Percentiles rank a stretch among this genome's conserved stretches.
Evolutionary conservation across 2,888 invertebrate species (phyloP).

Genomic region (Yponomeuta cagnagella): DNA sequence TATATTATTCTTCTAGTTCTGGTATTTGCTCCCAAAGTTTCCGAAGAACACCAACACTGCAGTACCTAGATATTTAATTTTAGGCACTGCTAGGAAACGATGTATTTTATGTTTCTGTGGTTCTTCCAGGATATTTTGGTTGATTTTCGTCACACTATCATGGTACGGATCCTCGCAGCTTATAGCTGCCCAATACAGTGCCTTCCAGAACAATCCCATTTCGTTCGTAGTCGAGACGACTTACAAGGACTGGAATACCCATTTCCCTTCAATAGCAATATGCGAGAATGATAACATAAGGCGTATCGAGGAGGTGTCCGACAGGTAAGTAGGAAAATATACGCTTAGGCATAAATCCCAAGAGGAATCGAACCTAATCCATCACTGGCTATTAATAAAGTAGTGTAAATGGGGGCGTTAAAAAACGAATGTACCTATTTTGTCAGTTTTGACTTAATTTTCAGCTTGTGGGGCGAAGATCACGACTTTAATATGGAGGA

Average conservation of each 20-base stretch:
- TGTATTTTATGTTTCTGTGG: neutral
- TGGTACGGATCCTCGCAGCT: conserved; percentile 78
- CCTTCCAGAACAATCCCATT: conserved; percentile 82
- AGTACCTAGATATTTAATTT: too few species aligned
- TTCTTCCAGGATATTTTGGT: conserved; percentile 77
- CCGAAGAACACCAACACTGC: too few species aligned
- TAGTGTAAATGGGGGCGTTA: too few species aligned
- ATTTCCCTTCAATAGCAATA: conserved; percentile 82
- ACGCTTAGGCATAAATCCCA: neutral
- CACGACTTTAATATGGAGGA: conserved; percentile 86
- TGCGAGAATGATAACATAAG: conserved; percentile 83
- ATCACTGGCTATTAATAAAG: too few species aligned
- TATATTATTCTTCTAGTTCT: too few species aligned
- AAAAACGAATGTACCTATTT: too few species aligned
- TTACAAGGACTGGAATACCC: conserved; percentile 83
- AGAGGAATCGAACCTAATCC: neutral
- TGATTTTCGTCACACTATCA: conserved; percentile 73
- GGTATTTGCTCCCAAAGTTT: too few species aligned
- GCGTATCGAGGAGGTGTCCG: conserved; percentile 79
- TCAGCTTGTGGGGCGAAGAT: conserved; percentile 79
- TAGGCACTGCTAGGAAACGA: too few species aligned
- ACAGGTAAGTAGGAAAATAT: conserved; percentile 63
- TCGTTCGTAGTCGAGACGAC: conserved; percentile 87
- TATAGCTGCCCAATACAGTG: conserved; percentile 76
- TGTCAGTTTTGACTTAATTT: conserved; percentile 18